Base-by-base conservation (phyloP, 1,140 invertebrate genomes). In the Drosophila orena region DNA sequence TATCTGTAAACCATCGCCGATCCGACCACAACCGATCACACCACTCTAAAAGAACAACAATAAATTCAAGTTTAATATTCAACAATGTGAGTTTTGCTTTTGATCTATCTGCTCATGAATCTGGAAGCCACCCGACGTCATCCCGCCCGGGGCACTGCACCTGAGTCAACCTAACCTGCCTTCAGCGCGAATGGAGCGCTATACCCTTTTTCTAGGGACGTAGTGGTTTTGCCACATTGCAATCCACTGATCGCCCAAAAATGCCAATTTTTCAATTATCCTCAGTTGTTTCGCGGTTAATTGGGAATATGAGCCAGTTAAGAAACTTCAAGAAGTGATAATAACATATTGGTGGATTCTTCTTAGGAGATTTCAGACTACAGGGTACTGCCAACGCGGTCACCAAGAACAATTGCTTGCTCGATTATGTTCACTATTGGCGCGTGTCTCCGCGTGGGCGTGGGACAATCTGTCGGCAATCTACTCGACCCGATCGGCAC, bases 361-460 rank as follows among this genome's bases (percentile, higher is more conserved):
- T 30, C 10, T 3, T 30, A 8, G 3, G 2, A 30, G 27, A 44
- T 2, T 6, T 22, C 12, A 46, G 1, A 46, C 14, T 14, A 2
- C 20, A 35, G 60, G 60, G 60, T 64, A 60, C 44, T n/a, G 6
- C 30, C 12, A 14, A 10, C 2, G 12, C 37, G 42, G 20, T 44
- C 17, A 20, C 42, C 17, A 8, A 30, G 2, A 3, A 10, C 20
- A 17, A 50, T 66, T 46, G 14, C 37, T 35, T 24, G 50, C 24
- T 50, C 43, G 20, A 40, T 35, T 56, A 27, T 37, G 60, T 60
- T 44, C 40, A 61, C 55, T 83, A 79, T 88, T 89, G 83, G 83
- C 83, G 84, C 83, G 83, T 88, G 83, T 88, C 81, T 60, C 50
- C 49, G 76, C 76, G 83, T 89, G 79, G 83, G 84, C 79, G 83